Evolutionary conservation across 1,140 invertebrate species (phyloP), one percentile per base, ranked within the genome.

Genomic region (Pseudomyrmex dendroicus): DNA sequence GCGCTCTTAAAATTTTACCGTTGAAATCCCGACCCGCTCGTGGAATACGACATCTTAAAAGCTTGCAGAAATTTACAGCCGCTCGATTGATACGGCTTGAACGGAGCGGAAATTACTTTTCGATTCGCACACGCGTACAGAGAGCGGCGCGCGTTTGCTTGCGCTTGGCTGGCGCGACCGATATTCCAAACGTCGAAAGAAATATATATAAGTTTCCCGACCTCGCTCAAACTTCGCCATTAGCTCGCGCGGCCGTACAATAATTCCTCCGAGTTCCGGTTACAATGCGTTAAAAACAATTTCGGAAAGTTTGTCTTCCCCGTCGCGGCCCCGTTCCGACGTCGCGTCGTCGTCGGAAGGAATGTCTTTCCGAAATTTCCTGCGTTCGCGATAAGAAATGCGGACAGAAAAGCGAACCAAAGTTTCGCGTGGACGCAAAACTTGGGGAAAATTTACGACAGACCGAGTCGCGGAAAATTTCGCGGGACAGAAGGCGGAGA

Each of bases 281-380:
- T 80, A 72, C 66, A 80, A 72, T 15, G 76, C 72, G 80, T 64
- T 76, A 64, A 82, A 82, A 82, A 73, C 68, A 82, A 82, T 82
- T 74, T 76, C 59, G n/a, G 17, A 56, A 82, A 73, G 70, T 82
- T 82, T 5, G 57, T 48, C 57, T 56, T 25, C 5, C 25, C 50
- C 44, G 9, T 17, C 1, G 20, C 1, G 35, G 35, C 64, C 20
- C 5, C 13, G 13, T 17, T 9, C 22, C 48, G 13, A 9, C 46
- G 57, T 35, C 35, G 35, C 35, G 35, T 35, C 54, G 7, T 25
- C 54, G 66, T 68, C 52, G 68, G 25, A 9, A 52, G 57, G 9
- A 74, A 57, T 57, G 54, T 77, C 59, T 57, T 50, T 54, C 20
- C 35, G 52, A 83, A 83, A 77, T 66, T 56, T 82, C 44, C 66